phyloP scores from a whole-genome alignment of 2,797 vertebrate species.

The Neopelma chrysocephalum region DNA sequence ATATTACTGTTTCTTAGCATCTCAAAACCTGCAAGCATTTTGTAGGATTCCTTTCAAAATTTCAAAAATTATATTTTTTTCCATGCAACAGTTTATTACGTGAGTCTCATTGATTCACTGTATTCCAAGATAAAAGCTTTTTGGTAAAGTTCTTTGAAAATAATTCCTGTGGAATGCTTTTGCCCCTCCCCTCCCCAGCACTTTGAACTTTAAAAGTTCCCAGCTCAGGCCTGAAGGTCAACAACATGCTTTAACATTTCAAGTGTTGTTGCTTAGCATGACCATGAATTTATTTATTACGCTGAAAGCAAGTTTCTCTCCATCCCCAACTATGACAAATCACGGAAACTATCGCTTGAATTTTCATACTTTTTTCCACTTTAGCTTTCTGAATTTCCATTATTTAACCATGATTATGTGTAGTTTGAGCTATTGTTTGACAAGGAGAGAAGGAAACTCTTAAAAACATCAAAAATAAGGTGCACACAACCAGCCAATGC shows the following conservation, averaged over 20 bases:
- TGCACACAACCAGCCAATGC: neutral
- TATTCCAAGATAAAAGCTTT: neutral
- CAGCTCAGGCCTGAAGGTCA: constrained; percentile 9
- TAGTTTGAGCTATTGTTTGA: neutral
- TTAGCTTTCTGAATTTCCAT: neutral
- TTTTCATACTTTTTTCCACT: neutral
- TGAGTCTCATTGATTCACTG: neutral
- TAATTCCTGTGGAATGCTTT: neutral
- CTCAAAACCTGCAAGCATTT: neutral
- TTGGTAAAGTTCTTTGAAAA: neutral
- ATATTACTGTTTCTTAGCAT: neutral
- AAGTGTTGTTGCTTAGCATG: constrained; percentile 20
- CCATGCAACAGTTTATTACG: neutral
- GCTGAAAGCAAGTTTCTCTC: neutral
- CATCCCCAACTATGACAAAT: neutral
- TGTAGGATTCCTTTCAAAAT: neutral
- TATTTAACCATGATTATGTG: neutral
- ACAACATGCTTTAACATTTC: neutral
- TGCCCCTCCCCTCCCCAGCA: neutral
- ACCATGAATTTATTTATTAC: neutral
- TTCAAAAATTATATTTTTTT: neutral
- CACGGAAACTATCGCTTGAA: neutral
- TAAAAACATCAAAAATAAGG: neutral
- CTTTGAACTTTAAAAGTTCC: neutral
- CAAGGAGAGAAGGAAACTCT: neutral